phyloP scores from a whole-genome alignment of 2,888 invertebrate genomes.

The Hylaea fasciaria region DNA sequence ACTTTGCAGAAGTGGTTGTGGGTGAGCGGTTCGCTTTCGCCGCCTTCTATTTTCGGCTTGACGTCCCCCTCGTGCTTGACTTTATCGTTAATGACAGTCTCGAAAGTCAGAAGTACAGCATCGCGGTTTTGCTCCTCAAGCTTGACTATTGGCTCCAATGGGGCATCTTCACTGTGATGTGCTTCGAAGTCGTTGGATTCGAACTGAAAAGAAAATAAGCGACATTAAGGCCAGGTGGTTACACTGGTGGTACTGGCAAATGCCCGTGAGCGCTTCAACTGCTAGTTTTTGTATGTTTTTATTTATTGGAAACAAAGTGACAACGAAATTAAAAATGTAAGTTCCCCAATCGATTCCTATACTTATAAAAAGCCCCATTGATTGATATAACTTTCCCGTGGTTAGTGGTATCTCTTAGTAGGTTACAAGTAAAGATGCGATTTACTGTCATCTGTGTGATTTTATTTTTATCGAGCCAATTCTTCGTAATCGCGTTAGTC shows the following conservation, averaged over 20 bases:
- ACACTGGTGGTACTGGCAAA: too few relatives aligned
- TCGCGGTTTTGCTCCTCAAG: conserved; percentile 65
- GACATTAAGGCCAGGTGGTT: neutral
- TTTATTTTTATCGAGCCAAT: too few relatives aligned
- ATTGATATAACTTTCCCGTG: too few relatives aligned
- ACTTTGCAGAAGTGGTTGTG: conserved; percentile 65
- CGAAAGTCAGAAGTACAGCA: conserved; percentile 70
- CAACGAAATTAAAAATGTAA: too few relatives aligned
- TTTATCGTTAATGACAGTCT: conserved; percentile 66
- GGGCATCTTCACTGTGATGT: conserved; percentile 59
- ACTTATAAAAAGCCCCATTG: too few relatives aligned
- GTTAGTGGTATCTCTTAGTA: too few relatives aligned
- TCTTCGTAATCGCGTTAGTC: too few relatives aligned
- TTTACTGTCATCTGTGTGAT: too few relatives aligned
- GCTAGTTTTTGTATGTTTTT: too few relatives aligned
- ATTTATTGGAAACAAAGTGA: neutral
- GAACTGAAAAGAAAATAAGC: conserved; percentile 61
- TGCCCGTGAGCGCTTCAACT: too few relatives aligned
- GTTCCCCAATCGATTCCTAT: too few relatives aligned
- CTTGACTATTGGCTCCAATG: conserved; percentile 63
- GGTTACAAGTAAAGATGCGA: too few relatives aligned
- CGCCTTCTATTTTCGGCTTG: conserved; percentile 15
- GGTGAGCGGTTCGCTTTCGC: conserved; percentile 34
- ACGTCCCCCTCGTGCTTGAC: conserved; percentile 39
- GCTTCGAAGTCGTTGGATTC: conserved; percentile 60